These are phyloP conservation scores for Pachyramphus minor DNA, from an alignment of 2,113 vertebrate species.

Conservation along the genomic window DNA sequence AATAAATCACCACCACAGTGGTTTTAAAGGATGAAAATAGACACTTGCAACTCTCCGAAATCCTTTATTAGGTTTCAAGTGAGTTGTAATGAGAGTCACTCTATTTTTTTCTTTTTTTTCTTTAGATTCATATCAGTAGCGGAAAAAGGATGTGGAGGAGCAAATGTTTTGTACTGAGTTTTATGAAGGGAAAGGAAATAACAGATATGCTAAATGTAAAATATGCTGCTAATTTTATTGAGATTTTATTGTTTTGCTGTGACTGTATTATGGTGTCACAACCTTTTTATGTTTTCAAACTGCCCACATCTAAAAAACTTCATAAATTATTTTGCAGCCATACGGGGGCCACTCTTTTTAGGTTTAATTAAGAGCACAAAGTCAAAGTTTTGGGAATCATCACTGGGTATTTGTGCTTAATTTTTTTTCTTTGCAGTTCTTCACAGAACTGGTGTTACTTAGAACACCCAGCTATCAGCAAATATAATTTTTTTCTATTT, in stretches of 20 bases:
- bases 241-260: background rate
- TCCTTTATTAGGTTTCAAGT: background rate
- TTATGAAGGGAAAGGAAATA: background rate
- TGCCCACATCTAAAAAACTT: background rate
- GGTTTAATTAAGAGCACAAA: background rate
- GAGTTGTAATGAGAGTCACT: background rate
- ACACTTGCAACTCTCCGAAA: background rate
- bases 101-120: background rate
- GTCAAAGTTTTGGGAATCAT: background rate
- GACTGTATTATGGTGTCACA: background rate
- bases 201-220: background rate
- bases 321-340: background rate
- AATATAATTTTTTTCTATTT: background rate
- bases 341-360: background rate
- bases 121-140: background rate
- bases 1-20: background rate
- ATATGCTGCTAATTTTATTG: background rate
- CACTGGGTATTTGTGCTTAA: background rate
- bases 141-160: background rate
- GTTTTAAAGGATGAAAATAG: background rate
- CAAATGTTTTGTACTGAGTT: background rate
- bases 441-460: background rate
- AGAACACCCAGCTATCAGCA: background rate
- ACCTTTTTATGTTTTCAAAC: background rate
- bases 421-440: background rate